Evolutionary conservation across 2,797 vertebrate species (phyloP).

Genomic region (Coreius guichenoti): DNA sequence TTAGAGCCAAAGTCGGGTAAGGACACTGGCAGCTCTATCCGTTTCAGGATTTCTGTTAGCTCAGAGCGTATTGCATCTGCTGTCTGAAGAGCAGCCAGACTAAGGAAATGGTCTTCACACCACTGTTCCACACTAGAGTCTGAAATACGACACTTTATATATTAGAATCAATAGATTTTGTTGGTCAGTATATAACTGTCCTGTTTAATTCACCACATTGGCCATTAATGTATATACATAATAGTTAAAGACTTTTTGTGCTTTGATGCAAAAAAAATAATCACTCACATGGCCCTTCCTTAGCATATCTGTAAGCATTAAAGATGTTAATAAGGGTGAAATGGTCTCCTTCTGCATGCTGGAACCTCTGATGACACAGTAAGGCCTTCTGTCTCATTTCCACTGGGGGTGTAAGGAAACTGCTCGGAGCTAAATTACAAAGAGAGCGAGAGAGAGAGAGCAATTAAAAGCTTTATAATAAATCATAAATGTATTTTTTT

Average conservation of each 20-base stretch:
- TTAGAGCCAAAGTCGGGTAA: constrained; percentile 83
- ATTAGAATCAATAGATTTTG: background rate
- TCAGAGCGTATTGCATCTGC: constrained; percentile 83
- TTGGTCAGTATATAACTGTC: background rate
- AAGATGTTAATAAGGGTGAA: constrained; percentile 89
- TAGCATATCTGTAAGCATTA: constrained; percentile 83
- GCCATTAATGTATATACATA: background rate
- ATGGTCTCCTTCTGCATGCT: constrained; percentile 90
- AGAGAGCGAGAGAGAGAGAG: background rate
- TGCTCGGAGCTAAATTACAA: constrained; percentile 79
- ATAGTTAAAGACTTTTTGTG: background rate
- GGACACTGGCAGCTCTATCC: constrained; percentile 88
- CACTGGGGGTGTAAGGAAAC: constrained; percentile 78
- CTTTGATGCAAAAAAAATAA: background rate
- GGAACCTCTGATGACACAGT: constrained; percentile 80
- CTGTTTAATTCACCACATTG: background rate
- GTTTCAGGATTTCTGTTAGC: constrained; percentile 81
- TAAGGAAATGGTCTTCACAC: constrained; percentile 85
- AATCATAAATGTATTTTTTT: background rate
- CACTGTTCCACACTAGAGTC: constrained; percentile 78
- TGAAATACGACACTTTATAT: constrained; percentile 44
- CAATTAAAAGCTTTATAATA: background rate
- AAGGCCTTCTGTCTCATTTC: constrained; percentile 77
- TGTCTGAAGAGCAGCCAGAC: constrained; percentile 79
- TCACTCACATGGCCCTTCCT: constrained; percentile 76